These are phyloP conservation scores for Falco punctatus DNA, from an alignment of 2,113 vertebrate genomes.

Conservation along the genomic window DNA sequence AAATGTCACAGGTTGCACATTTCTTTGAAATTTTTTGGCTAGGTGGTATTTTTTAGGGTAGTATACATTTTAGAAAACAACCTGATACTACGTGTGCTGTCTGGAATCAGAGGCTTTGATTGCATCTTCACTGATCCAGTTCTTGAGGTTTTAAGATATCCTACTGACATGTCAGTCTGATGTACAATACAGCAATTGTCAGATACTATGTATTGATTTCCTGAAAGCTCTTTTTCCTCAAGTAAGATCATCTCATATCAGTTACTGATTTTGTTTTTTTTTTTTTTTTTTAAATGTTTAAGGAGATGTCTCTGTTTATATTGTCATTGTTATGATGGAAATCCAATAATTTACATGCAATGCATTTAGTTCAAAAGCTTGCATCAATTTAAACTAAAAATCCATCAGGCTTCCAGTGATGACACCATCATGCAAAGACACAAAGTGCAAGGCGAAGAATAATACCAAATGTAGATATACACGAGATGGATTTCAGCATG, in stretches of 20 bases:
- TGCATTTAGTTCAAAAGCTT: not conserved
- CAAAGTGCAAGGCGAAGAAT: not conserved
- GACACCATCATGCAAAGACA: not conserved
- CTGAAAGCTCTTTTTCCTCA: not conserved
- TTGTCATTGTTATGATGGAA: not conserved
- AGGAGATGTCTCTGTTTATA: not conserved
- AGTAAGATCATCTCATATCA: not conserved
- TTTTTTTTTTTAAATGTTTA: not conserved
- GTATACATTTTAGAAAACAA: not conserved
- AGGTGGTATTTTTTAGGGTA: not conserved
- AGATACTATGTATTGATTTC: not conserved
- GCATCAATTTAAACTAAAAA: not conserved
- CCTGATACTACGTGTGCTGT: not conserved
- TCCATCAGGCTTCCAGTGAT: not conserved
- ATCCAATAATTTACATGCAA: not conserved
- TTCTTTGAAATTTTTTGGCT: not conserved
- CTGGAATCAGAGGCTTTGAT: not conserved
- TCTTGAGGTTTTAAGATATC: not conserved
- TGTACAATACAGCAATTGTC: not conserved
- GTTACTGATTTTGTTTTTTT: not conserved
- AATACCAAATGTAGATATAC: not conserved
- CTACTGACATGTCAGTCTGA: not conserved
- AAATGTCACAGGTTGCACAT: not conserved
- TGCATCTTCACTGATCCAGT: not conserved
- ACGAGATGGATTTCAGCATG: not conserved